Evolutionary conservation across 2,797 vertebrate species (phyloP), one percentile per base, ranked within the genome.

Genomic region (Darevskia mixta): DNA sequence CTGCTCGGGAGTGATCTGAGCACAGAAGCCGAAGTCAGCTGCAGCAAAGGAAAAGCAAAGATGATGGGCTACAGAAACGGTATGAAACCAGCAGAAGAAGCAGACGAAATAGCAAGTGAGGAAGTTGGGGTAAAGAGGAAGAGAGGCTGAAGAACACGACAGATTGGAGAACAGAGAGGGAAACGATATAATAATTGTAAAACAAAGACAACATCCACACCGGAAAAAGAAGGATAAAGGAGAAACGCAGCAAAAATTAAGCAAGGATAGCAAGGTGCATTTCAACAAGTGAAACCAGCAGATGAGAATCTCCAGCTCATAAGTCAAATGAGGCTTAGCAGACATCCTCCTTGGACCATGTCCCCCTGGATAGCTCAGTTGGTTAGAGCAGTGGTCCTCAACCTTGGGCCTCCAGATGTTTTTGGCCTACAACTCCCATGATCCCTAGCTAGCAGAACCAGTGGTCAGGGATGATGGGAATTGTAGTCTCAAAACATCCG

Each of bases 11-110:
- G 98, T 98, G 95, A 98, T 98, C 96, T 98, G 98, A 94, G 98
- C 98, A 86, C 98, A 98, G 96, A 98, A 98, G 90, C 98, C 98
- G 95, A 98, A 98, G 95, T 98, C 98, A 94, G 98, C 98, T 98
- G 93, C 80, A 93, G 89, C 94, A 67, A 91, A 94, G 55, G 23
- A 43, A 83, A 83, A 92, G 90, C 69, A 83, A 89, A 90, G 86
- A n/a, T 1, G 1, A 25, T 8, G 5, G 8, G 8, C 6, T n/a
- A 13, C 27, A 69, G 83, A 76, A 55, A 67, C 23, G 9, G 9
- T 83, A 90, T 41, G 92, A 85, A 83, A 2, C 27, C 29, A 8
- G 41, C n/a, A 6, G 20, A 81, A 61, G 45, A 61, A 2, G 8
- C 25, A 58, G 20, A 32, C 69, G 29, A 90, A 45, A 89, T 80